These are phyloP conservation scores for Coilia nasus DNA, from an alignment of 2,797 vertebrate species.

Conservation along the genomic window DNA sequence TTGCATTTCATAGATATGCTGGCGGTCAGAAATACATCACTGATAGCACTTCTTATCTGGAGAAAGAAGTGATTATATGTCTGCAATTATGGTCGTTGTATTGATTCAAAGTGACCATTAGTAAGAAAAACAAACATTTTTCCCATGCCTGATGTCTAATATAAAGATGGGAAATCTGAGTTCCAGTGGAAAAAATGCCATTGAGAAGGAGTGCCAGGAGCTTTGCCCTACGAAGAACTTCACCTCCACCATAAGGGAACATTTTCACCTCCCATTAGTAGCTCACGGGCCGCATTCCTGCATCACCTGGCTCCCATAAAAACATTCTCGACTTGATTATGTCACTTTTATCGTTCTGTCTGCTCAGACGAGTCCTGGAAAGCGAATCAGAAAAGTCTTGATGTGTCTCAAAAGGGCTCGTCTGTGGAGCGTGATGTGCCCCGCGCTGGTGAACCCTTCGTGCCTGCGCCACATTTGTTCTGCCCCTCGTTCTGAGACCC, in stretches of 20 bases:
- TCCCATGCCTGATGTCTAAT: constrained; percentile 11
- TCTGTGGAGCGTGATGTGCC: background rate
- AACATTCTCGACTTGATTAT: constrained; percentile 6
- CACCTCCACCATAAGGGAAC: constrained; percentile 17
- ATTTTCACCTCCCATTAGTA: constrained; percentile 36
- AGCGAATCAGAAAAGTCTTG: constrained; percentile 13
- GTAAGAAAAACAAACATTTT: background rate
- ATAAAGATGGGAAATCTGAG: background rate
- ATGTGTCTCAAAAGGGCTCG: constrained; percentile 1
- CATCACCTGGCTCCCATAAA: constrained; percentile 36
- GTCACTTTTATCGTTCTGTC: constrained; percentile 2
- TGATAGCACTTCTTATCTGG: background rate
- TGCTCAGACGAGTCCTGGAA: background rate
- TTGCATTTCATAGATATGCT: background rate
- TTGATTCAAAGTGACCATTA: constrained; percentile 18
- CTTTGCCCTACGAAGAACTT: background rate
- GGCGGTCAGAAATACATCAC: background rate
- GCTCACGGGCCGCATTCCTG: constrained; percentile 34
- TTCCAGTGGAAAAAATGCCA: background rate
- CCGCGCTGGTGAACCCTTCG: background rate
- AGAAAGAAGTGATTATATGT: background rate
- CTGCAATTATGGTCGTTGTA: background rate
- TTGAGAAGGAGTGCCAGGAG: background rate
- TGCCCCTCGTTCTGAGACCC: background rate
- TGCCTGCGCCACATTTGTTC: background rate